phyloP scores from a whole-genome alignment of 2,113 vertebrate species.

The Hystrix brachyura region DNA sequence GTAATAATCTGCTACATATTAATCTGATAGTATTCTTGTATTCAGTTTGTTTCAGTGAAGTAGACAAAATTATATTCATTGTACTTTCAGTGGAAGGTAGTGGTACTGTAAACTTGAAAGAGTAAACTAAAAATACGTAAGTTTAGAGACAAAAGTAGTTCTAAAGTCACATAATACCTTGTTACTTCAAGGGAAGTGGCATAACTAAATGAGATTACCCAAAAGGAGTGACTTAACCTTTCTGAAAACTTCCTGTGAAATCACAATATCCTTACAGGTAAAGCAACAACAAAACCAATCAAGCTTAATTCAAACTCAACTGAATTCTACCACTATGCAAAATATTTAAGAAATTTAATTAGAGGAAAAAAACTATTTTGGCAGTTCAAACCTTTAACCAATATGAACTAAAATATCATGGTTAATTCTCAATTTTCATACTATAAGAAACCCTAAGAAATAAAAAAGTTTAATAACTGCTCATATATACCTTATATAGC shows the following conservation, averaged over 20 bases:
- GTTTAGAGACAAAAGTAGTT: background rate
- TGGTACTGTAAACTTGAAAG: background rate
- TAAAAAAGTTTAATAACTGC: background rate
- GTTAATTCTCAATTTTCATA: conserved; percentile 5
- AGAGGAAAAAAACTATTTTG: conserved; percentile 33
- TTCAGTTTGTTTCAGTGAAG: background rate
- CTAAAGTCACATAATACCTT: background rate
- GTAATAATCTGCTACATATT: background rate
- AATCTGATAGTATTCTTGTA: background rate
- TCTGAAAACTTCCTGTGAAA: conserved; percentile 48
- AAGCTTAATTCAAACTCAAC: background rate
- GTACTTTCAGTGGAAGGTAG: background rate
- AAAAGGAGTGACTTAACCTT: conserved; percentile 2
- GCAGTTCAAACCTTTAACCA: background rate
- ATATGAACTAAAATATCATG: background rate
- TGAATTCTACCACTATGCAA: conserved; percentile 6
- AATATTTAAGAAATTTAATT: conserved; percentile 18
- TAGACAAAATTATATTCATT: background rate
- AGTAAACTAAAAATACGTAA: conserved; percentile 27
- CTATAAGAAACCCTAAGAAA: background rate
- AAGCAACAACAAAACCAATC: conserved; percentile 46
- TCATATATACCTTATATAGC: background rate
- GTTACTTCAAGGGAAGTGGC: background rate
- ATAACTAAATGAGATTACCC: conserved; percentile 48
- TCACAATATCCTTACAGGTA: conserved; percentile 1